A percentile compares a stretch with the other conserved stretches of the same genome.
These are phyloP conservation scores for Drosophila navojoa DNA, from an alignment of 1,140 invertebrate genomes.

Conservation along the genomic window DNA sequence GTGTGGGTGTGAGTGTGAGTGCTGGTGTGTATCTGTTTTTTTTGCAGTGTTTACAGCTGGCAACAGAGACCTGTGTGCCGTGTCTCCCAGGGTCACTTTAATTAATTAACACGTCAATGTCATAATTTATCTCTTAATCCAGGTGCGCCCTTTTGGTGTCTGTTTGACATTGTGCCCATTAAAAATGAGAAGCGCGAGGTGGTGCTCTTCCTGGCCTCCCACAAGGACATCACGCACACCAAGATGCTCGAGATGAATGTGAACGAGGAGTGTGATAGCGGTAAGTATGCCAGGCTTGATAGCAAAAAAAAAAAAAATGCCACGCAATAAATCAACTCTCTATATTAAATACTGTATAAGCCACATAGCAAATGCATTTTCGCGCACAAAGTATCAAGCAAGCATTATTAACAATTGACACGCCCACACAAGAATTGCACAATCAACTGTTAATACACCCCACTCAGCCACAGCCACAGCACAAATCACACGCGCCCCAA, in stretches of 20 bases:
- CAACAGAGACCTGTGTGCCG: background rate
- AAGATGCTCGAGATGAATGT: conserved; percentile 92
- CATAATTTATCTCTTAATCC: conserved; percentile 80
- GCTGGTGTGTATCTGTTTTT: too few relatives aligned
- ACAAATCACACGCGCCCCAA: background rate
- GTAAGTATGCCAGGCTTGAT: conserved; percentile 85
- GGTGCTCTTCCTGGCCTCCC: conserved; percentile 97
- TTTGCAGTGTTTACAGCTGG: background rate
- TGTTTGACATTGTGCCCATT: conserved; percentile 98
- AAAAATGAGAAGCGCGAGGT: conserved; percentile 99
- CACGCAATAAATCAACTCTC: background rate
- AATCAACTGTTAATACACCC: conserved; percentile 5
- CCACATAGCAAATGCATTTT: conserved; percentile 33
- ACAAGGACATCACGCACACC: conserved; percentile 97
- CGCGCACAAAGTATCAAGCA: conserved; percentile 50
- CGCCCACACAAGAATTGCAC: conserved; percentile 17
- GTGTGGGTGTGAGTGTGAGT: too few relatives aligned
- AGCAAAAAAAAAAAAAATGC: background rate
- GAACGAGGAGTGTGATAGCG: conserved; percentile 92
- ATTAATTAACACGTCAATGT: background rate
- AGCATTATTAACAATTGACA: conserved; percentile 20
- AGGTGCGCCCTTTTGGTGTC: conserved; percentile 97
- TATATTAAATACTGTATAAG: conserved; percentile 4
- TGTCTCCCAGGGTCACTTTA: background rate
- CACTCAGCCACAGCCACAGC: background rate